Evolutionary conservation across 1,140 invertebrate species (phyloP), one percentile per base, ranked within the genome.

Genomic region (Steinernema feltiae): DNA sequence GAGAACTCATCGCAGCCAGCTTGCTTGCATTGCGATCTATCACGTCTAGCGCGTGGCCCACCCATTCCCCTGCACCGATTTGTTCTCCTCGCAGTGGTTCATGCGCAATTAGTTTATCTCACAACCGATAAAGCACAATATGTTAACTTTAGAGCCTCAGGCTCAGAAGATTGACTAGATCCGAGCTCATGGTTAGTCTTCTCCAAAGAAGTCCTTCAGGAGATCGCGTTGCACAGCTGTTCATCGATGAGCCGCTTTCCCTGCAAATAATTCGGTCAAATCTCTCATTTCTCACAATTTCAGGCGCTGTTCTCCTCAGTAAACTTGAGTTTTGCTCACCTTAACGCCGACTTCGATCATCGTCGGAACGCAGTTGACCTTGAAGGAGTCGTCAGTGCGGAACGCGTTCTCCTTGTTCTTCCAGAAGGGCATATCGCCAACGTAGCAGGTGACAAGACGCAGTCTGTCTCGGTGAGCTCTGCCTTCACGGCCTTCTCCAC

Each of bases 331-430:
- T n/a, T n/a, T 18, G 0, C 32, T 1, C 1, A 78, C 48, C 72
- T 1, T 74, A 29, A 74, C 69, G 15, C 85, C 86, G 35, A 83
- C 72, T 77, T 84, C 82, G 53, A 88, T 70, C 30, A 88, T 76
- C 1, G 87, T 88, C 21, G 87, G 87, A 7, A 88, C 84, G 79
- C 80, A 80, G 70, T 82, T 87, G 70, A 88, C 72, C 41, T 79
- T 79, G 30, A 86, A 81, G 2, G 80, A 73, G n/a, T 77, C 69
- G 35, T 87, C 85, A 69, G 81, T 87, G 18, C 87, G 80, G 78
- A 88, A 88, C 1, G 79, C 76, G 78, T 86, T 87, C 12, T 78
- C 71, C 0, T 71, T 72, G 73, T 86, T 82, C 69, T 86, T 86
- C 85, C 85, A 86, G 18, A 27, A 71, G 46, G 29, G 71, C 53